Evolutionary conservation across 2,888 invertebrate species (phyloP).

Genomic region (Anagyrus pseudococci): DNA sequence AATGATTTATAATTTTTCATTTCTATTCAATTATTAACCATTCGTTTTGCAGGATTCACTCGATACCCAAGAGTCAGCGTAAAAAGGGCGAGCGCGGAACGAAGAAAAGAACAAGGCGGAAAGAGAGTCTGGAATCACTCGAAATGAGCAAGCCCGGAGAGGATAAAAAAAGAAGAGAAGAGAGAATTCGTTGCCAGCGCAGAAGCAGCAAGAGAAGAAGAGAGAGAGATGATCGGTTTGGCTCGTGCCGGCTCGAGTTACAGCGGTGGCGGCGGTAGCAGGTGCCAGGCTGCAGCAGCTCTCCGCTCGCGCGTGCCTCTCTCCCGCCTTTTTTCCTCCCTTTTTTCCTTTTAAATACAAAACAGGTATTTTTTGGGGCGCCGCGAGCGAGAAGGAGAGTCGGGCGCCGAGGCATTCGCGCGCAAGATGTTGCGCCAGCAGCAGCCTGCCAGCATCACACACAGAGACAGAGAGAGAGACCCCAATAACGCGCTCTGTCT

Average conservation of each 20-base stretch:
- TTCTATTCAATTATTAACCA: too few species aligned
- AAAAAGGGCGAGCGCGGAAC: not conserved
- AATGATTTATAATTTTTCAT: too few species aligned
- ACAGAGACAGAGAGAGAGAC: too few species aligned
- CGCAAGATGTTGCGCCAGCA: conserved; percentile 56
- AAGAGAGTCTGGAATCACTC: not conserved
- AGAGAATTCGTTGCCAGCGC: not conserved
- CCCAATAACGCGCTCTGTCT: too few species aligned
- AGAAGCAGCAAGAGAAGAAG: conserved; percentile 14
- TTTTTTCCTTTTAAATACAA: conserved; percentile 10
- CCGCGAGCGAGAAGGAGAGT: too few species aligned
- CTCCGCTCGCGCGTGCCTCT: conserved; percentile 40
- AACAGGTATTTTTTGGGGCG: conserved; percentile 37
- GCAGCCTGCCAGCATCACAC: conserved; percentile 52
- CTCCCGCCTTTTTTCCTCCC: conserved; percentile 9
- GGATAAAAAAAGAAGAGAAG: conserved; percentile 9
- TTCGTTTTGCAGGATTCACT: too few species aligned
- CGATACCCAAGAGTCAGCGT: conserved; percentile 5
- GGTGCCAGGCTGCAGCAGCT: conserved; percentile 52
- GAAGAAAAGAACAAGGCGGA: not conserved
- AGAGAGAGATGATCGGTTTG: conserved; percentile 38
- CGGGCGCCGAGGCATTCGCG: conserved; percentile 42
- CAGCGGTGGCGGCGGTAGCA: conserved; percentile 48
- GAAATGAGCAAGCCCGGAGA: not conserved
- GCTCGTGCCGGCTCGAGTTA: conserved; percentile 51